These are phyloP conservation scores for Pseudomyrmex gracilis DNA, from an alignment of 1,140 invertebrate genomes.

Conservation along the genomic window DNA sequence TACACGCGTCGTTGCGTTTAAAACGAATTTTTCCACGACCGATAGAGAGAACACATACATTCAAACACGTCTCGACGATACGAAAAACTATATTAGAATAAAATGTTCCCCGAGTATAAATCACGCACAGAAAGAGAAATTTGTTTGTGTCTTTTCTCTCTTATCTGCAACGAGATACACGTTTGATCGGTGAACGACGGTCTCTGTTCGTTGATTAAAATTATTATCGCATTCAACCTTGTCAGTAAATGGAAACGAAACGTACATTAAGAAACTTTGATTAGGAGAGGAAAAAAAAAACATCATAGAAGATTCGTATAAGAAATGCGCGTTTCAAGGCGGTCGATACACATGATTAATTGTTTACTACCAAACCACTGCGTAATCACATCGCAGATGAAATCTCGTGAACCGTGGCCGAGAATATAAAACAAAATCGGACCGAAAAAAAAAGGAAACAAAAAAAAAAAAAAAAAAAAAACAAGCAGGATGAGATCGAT, in stretches of 20 bases:
- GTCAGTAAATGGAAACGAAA: no score
- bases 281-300: background rate
- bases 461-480: background rate
- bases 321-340: no score
- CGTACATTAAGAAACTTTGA: no score
- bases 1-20: no score
- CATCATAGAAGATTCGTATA: no score
- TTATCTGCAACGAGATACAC: slow-evolving; percentile 9
- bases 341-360: no score
- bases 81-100: slow-evolving; percentile 21
- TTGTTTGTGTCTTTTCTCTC: slow-evolving; percentile 17
- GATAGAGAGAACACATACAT: no score
- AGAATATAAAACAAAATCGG: no score
- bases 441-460: slow-evolving; percentile 6
- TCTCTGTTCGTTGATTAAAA: slow-evolving; percentile 14
- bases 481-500: background rate
- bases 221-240: background rate
- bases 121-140: slow-evolving; percentile 2
- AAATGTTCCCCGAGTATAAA: slow-evolving; percentile 5
- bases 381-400: no score
- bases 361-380: no score
- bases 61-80: background rate
- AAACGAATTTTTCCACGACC: no score
- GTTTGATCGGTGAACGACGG: slow-evolving; percentile 29
- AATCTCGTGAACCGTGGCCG: no score